Percentiles rank a stretch among this genome's conserved stretches.
Evolutionary conservation across 2,888 invertebrate genomes (phyloP).

Genomic region (Agonopterix alstromeriana): DNA sequence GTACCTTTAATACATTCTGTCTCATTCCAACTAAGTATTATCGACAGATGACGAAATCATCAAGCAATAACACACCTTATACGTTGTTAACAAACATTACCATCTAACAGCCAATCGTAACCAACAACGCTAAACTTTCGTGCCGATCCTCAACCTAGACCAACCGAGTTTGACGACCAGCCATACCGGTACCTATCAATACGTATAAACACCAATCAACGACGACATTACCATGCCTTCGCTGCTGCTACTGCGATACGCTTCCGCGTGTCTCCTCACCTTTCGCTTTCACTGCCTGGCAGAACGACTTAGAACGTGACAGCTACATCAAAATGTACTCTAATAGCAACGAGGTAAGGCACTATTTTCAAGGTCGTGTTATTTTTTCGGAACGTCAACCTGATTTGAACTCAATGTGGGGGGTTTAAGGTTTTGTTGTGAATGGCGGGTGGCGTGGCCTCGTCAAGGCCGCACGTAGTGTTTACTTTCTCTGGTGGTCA

Average conservation of each 20-base stretch:
- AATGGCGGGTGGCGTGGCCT: slow-evolving; percentile 33
- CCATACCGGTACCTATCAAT: neutral
- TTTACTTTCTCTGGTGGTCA: slow-evolving; percentile 72
- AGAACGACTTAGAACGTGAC: neutral
- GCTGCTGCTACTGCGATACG: slow-evolving; percentile 52
- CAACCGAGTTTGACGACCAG: neutral
- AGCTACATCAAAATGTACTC: slow-evolving; percentile 20
- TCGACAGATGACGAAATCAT: no score
- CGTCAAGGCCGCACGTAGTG: slow-evolving; percentile 57
- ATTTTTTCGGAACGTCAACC: neutral
- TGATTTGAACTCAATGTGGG: neutral
- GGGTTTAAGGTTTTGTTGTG: neutral
- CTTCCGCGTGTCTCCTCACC: slow-evolving; percentile 56
- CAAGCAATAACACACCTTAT: no score
- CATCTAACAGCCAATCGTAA: no score
- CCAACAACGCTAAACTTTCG: no score
- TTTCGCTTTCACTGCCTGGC: slow-evolving; percentile 58
- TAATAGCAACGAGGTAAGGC: slow-evolving; percentile 29
- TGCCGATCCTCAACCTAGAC: no score
- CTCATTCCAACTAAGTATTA: no score
- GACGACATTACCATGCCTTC: slow-evolving; percentile 41
- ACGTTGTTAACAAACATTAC: no score
- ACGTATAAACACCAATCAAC: slow-evolving; percentile 24
- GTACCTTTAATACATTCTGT: no score
- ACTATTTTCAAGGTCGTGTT: slow-evolving; percentile 20